Percentiles rank a stretch among this genome's conserved stretches.
Conservation (phyloP, 2,888 invertebrate species). For the Nomada ferruginata region DNA sequence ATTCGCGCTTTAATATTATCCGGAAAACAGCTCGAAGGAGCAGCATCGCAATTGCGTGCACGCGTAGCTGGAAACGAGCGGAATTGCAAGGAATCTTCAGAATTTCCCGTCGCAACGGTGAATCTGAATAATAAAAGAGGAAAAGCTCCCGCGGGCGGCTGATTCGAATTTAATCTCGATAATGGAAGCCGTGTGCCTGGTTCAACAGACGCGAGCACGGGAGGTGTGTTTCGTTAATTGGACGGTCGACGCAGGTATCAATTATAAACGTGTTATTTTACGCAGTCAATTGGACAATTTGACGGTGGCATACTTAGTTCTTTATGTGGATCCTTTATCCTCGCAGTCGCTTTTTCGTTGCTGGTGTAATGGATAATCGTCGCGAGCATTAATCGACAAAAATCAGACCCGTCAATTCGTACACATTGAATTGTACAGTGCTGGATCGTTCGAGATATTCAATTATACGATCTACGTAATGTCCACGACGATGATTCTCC, state of each 20-base stretch:
- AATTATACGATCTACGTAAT: slow-evolving; percentile 58
- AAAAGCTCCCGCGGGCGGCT: background rate
- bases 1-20: slow-evolving; percentile 21
- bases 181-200: slow-evolving; percentile 25
- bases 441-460: background rate
- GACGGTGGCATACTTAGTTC: background rate
- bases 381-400: background rate
- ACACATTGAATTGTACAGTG: background rate
- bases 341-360: no score
- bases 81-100: slow-evolving; percentile 30
- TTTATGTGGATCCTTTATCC: background rate
- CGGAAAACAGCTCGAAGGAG: slow-evolving; percentile 24
- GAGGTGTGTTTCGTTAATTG: slow-evolving; percentile 52
- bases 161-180: slow-evolving; percentile 19
- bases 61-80: slow-evolving; percentile 9
- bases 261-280: slow-evolving; percentile 45
- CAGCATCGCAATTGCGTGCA: slow-evolving; percentile 10
- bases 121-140: background rate
- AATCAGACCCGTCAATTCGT: slow-evolving; percentile 28
- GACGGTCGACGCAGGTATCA: slow-evolving; percentile 37
- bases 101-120: slow-evolving; percentile 15
- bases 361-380: background rate
- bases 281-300: background rate
- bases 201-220: slow-evolving; percentile 45
- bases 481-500: slow-evolving; percentile 57